Percentiles rank a stretch among this genome's conserved stretches.
These are phyloP conservation scores for Byasa hedistus DNA, from an alignment of 2,888 invertebrate species.

Conservation along the genomic window DNA sequence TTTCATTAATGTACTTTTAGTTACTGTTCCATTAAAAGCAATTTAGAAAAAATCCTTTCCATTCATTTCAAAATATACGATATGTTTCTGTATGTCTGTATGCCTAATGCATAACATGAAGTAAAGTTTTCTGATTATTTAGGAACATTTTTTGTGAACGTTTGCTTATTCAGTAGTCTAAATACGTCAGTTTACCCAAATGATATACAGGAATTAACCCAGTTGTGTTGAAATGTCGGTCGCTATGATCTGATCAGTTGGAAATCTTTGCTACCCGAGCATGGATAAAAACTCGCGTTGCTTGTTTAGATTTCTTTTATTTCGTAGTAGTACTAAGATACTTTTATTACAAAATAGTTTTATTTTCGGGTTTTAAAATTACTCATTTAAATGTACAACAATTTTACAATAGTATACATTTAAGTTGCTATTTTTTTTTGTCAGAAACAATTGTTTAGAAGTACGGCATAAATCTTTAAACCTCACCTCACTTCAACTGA, in stretches of 20 bases:
- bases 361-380: too few relatives aligned
- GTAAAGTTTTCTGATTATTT: conserved; percentile 10
- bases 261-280: conserved; percentile 39
- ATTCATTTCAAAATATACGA: too few relatives aligned
- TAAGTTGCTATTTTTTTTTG: too few relatives aligned
- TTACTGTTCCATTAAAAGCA: not conserved
- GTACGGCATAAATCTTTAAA: too few relatives aligned
- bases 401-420: too few relatives aligned
- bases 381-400: too few relatives aligned
- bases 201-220: conserved; percentile 72
- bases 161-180: conserved; percentile 30
- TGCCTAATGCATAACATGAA: not conserved
- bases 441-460: too few relatives aligned
- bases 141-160: not conserved
- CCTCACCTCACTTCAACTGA: too few relatives aligned
- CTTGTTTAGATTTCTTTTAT: conserved; percentile 35
- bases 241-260: conserved; percentile 38
- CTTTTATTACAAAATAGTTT: too few relatives aligned
- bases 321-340: not conserved
- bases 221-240: conserved; percentile 66
- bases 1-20: conserved; percentile 5
- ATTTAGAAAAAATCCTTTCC: too few relatives aligned
- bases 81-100: not conserved
- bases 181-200: conserved; percentile 49
- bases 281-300: conserved; percentile 37